These are phyloP conservation scores for Agapostemon virescens DNA, from an alignment of 2,888 invertebrate genomes.

Conservation along the genomic window DNA sequence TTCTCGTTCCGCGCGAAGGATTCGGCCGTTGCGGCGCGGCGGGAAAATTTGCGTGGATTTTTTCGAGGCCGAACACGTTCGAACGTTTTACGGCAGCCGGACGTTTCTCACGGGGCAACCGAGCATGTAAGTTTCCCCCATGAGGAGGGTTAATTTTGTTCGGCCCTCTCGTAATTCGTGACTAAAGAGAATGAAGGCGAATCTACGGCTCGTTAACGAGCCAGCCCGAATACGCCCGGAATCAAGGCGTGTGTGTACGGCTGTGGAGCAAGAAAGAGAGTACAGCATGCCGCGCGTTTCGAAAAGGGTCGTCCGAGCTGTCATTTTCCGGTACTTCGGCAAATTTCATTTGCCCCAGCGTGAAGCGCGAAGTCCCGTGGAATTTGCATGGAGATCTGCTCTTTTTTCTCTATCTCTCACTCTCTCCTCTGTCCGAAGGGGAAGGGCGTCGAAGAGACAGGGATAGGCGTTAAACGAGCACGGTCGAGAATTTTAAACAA, in stretches of 20 bases:
- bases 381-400: constrained; percentile 30
- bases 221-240: constrained; percentile 40
- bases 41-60: constrained; percentile 6
- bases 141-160: constrained; percentile 60
- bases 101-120: constrained; percentile 28
- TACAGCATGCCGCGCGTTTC: constrained; percentile 29
- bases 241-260: constrained; percentile 17
- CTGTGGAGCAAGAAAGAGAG: background rate
- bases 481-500: constrained; percentile 18
- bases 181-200: constrained; percentile 61
- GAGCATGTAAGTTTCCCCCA: constrained; percentile 41
- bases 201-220: constrained; percentile 63
- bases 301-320: constrained; percentile 54
- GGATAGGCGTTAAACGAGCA: constrained; percentile 16
- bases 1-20: background rate
- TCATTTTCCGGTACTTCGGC: constrained; percentile 71
- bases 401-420: background rate
- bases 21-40: background rate
- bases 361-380: constrained; percentile 41
- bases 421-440: background rate
- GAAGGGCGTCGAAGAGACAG: background rate
- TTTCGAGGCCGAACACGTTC: constrained; percentile 2
- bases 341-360: constrained; percentile 69
- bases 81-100: constrained; percentile 11
- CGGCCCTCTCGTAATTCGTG: constrained; percentile 47